Base-by-base conservation (phyloP, 2,888 invertebrate genomes). In the Phalera bucephala region DNA sequence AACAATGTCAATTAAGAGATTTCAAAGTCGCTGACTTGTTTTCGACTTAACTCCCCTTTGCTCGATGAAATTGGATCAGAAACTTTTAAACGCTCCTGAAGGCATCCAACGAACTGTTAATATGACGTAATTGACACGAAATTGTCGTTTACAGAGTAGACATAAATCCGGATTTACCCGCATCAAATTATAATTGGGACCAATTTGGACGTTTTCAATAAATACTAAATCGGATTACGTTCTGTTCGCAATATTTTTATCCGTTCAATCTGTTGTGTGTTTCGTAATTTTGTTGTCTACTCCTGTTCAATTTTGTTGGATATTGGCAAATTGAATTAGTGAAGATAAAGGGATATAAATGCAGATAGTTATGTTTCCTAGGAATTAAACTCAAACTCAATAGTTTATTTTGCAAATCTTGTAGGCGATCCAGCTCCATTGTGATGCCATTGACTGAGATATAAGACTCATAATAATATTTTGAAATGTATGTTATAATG, bases 81-180 rank as follows among this genome's bases (percentile, higher is more conserved):
- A 28, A 28, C 28, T 28, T 28, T 28, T 15, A 1, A 14, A 15
- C 10, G 9, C n/a, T 7, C 25, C 25, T 25, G 25, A 12, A 25
- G 25, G 12, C 17, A 10, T 10, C 19, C 10, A 2, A 11, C n/a
- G 21, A 12, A n/a, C 17, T 25, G 15, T n/a, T 17, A 19, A 36
- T 20, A 30, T 32, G 32, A 27, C 17, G 29, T 55, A 46, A 46
- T 52, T 56, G 56, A 46, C 53, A 39, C 38, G 36, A 45, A 49
- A 43, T 41, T 25, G 30, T 38, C 32, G 44, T 33, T 44, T 51
- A 44, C 39, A 34, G 49, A 45, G 33, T 49, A 25, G 7, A 12
- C 47, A 46, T 45, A 45, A 57, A 59, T 62, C 45, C 35, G 35
- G 39, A 46, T 43, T 51, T 36, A 63, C 50, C 49, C 37, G 45